phyloP scores from a whole-genome alignment of 2,888 invertebrate genomes.

The Alsophila aescularia region DNA sequence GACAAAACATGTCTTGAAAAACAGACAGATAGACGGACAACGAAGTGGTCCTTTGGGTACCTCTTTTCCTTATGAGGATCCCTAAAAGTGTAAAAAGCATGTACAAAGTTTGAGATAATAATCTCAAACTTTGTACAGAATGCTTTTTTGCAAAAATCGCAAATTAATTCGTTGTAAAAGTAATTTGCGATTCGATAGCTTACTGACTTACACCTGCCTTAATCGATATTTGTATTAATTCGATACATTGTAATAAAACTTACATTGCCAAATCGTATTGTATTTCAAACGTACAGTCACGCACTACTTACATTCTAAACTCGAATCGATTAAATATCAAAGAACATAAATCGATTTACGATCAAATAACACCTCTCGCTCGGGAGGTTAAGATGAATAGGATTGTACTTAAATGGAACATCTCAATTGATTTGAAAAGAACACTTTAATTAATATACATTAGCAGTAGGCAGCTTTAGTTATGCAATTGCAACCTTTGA shows the following conservation, averaged over 20 bases:
- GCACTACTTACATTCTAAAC: conserved; percentile 50
- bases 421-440: conserved; percentile 42
- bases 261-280: conserved; percentile 47
- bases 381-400: conserved; percentile 35
- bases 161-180: conserved; percentile 11
- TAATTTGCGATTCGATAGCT: conserved; percentile 22
- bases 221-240: conserved; percentile 39
- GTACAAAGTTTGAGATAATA: no score
- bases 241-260: conserved; percentile 42
- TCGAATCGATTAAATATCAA: conserved; percentile 17
- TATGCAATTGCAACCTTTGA: conserved; percentile 1
- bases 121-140: no score
- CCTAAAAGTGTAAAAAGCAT: no score
- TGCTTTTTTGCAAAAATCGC: not conserved
- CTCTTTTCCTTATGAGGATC: no score
- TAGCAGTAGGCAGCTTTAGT: not conserved
- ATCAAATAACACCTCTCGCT: conserved; percentile 34
- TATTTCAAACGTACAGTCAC: conserved; percentile 54
- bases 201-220: conserved; percentile 16
- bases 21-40: no score
- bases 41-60: no score
- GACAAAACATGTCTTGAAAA: no score
- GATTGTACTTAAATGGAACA: conserved; percentile 37
- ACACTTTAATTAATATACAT: conserved; percentile 18
- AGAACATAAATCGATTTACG: conserved; percentile 11